Evolutionary conservation across 2,113 vertebrate species (phyloP).

Genomic region (Diadophis punctatus): DNA sequence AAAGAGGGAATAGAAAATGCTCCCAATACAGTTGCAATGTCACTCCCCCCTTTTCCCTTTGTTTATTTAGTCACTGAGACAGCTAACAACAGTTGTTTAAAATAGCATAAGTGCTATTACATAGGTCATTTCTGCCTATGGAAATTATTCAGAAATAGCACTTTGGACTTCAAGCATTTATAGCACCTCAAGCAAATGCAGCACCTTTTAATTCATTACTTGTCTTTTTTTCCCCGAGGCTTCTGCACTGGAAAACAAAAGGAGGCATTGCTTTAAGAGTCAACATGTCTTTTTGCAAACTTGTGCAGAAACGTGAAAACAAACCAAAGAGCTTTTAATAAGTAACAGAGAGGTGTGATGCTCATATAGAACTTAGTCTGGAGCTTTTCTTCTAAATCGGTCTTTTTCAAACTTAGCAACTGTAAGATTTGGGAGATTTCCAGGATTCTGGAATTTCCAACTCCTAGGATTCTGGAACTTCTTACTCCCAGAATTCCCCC

Average conservation of each 20-base stretch:
- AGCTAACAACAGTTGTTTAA: neutral
- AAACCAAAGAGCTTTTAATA: neutral
- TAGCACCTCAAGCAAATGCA: neutral
- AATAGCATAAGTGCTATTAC: neutral
- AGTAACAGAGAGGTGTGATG: neutral
- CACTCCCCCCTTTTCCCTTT: neutral
- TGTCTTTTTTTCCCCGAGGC: rapidly evolving
- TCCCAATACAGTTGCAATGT: neutral
- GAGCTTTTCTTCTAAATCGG: neutral
- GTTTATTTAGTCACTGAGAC: neutral
- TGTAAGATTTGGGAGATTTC: neutral
- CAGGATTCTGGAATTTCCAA: neutral
- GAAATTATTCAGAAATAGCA: neutral
- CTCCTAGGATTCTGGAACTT: neutral
- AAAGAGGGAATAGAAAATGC: neutral
- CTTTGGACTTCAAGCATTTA: neutral
- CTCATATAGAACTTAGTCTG: neutral
- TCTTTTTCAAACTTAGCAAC: neutral
- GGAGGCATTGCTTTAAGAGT: neutral
- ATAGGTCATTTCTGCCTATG: neutral
- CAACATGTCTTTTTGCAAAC: neutral
- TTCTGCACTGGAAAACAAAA: neutral
- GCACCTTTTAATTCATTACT: neutral
- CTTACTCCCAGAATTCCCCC: neutral
- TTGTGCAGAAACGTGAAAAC: neutral